A percentile compares a stretch with the other conserved stretches of the same genome.
Conservation (phyloP, 2,888 invertebrate species). For the Dasypolia templi region DNA sequence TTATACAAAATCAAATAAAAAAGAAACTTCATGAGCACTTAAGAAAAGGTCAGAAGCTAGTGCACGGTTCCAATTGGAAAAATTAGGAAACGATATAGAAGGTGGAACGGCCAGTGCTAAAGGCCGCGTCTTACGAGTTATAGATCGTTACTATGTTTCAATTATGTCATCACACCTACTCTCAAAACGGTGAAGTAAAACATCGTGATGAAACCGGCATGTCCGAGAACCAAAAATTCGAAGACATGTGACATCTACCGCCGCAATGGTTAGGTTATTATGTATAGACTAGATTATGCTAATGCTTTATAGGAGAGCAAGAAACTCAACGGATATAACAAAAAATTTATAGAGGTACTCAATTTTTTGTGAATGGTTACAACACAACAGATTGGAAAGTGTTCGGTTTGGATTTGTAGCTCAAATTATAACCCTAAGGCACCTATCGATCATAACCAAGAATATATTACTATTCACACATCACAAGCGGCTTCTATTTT, state of each 20-base stretch:
- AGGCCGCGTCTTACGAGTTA: too few species aligned
- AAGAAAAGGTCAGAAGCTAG: neutral
- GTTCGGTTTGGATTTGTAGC: constrained; percentile 9
- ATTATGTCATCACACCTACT: too few species aligned
- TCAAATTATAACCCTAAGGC: constrained; percentile 23
- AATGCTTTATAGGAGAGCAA: too few species aligned
- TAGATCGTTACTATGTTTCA: too few species aligned
- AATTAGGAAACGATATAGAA: too few species aligned
- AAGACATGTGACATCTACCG: too few species aligned
- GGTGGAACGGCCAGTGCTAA: too few species aligned
- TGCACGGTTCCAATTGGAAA: neutral
- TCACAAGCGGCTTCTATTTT: constrained; percentile 25
- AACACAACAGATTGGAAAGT: constrained; percentile 1
- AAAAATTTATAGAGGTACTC: neutral
- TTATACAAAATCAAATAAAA: neutral
- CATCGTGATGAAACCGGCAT: too few species aligned
- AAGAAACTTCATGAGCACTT: neutral
- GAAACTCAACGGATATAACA: neutral
- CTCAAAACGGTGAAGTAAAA: too few species aligned
- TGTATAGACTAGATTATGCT: too few species aligned
- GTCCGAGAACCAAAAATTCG: too few species aligned
- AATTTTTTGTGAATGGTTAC: neutral
- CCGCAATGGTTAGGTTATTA: too few species aligned
- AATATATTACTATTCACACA: constrained; percentile 45
- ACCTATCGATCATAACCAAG: constrained; percentile 22